Evolutionary conservation across 2,113 vertebrate genomes (phyloP).

Genomic region (Saguinus imperator): DNA sequence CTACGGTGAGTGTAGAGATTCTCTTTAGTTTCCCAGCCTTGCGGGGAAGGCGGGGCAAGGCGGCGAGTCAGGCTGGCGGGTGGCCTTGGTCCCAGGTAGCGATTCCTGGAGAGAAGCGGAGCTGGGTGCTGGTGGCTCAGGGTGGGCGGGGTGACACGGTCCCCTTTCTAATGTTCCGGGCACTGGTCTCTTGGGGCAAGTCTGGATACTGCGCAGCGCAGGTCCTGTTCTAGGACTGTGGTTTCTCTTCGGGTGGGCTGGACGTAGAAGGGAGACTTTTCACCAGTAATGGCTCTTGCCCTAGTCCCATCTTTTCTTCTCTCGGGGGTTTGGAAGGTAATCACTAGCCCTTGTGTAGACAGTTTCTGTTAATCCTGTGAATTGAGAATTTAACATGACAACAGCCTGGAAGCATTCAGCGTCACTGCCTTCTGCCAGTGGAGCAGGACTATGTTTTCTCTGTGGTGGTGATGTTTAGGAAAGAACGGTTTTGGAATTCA

Average conservation of each 20-base stretch:
- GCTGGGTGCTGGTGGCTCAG: accelerated
- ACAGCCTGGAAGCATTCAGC: background rate
- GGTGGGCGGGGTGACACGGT: background rate
- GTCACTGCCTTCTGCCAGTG: background rate
- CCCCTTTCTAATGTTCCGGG: no score
- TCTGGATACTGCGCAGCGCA: background rate
- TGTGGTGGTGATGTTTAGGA: background rate
- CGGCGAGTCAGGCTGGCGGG: accelerated
- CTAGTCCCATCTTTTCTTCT: background rate
- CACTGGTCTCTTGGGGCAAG: accelerated
- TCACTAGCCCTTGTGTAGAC: background rate
- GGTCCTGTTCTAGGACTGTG: background rate
- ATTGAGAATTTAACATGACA: background rate
- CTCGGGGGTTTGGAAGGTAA: background rate
- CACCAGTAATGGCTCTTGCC: background rate
- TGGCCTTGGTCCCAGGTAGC: background rate
- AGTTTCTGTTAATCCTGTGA: background rate
- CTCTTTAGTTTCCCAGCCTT: accelerated
- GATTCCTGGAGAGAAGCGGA: background rate
- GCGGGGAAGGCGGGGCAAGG: accelerated
- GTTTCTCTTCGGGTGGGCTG: conserved; percentile 16
- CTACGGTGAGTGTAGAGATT: conserved; percentile 77
- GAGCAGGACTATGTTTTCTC: background rate
- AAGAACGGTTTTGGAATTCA: background rate
- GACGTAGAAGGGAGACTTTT: background rate